phyloP scores from a whole-genome alignment of 1,140 invertebrate species.

The Drosophila orena region DNA sequence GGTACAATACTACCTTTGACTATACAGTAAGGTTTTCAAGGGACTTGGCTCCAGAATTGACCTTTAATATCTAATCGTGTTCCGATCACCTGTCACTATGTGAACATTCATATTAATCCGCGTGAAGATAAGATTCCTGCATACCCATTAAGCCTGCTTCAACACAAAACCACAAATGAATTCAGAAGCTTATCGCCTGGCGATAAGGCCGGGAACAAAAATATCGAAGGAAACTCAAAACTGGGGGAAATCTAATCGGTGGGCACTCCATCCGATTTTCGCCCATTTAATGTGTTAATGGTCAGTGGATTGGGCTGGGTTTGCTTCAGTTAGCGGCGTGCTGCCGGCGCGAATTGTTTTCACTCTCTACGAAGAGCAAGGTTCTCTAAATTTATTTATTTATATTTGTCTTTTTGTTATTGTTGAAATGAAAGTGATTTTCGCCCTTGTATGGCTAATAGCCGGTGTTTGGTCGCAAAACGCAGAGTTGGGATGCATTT shows the following conservation, averaged over 20 bases:
- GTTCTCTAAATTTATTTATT: background rate
- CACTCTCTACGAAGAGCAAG: background rate
- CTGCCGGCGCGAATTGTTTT: conserved; percentile 36
- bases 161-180: conserved; percentile 18
- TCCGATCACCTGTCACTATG: conserved; percentile 24
- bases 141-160: conserved; percentile 31
- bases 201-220: background rate
- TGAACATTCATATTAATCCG: conserved; percentile 23
- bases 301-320: conserved; percentile 7
- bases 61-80: conserved; percentile 35
- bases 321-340: conserved; percentile 33
- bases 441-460: background rate
- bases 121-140: conserved; percentile 14
- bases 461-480: conserved; percentile 3
- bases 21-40: too few species aligned
- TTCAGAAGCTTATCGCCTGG: conserved; percentile 42
- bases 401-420: conserved; percentile 3
- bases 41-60: background rate
- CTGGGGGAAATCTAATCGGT: conserved; percentile 47
- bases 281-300: conserved; percentile 11
- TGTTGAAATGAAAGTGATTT: conserved; percentile 20
- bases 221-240: background rate
- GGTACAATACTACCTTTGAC: too few species aligned
- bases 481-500: conserved; percentile 85
- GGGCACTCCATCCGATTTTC: conserved; percentile 22